Percentiles rank a stretch among this genome's conserved stretches.
Conservation (phyloP, 2,797 vertebrate genomes). For the Aphelocoma californica region DNA sequence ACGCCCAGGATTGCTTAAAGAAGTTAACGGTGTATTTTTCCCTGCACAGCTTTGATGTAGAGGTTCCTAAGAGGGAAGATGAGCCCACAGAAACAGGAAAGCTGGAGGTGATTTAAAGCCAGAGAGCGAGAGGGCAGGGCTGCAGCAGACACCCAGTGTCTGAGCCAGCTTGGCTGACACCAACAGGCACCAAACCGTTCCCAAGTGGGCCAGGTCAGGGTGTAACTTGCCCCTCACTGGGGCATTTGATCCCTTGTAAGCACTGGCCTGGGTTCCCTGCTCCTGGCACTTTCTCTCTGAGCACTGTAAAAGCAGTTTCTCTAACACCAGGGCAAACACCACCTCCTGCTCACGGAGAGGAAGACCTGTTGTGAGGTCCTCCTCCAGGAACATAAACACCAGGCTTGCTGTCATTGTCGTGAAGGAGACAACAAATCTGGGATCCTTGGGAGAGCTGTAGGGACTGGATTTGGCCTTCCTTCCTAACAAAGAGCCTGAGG, state of each 20-base stretch:
- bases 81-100: not conserved
- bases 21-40: not conserved
- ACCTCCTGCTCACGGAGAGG: rapidly evolving
- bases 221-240: not conserved
- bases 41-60: constrained; percentile 22
- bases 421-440: not conserved
- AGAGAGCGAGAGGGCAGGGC: not conserved
- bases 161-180: constrained; percentile 21
- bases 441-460: not conserved
- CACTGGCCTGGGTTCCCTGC: not conserved
- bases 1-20: not conserved
- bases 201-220: not conserved
- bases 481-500: not conserved
- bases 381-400: not conserved
- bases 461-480: not conserved
- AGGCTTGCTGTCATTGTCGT: rapidly evolving
- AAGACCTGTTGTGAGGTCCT: rapidly evolving
- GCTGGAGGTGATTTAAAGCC: constrained; percentile 40
- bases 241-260: not conserved
- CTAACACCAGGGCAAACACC: rapidly evolving
- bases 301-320: rapidly evolving
- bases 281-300: not conserved
- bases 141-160: not conserved
- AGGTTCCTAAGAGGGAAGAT: constrained; percentile 3
- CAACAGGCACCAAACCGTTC: not conserved